Base-by-base conservation (phyloP, 2,888 invertebrate species). In the Coelopa pilipes region DNA sequence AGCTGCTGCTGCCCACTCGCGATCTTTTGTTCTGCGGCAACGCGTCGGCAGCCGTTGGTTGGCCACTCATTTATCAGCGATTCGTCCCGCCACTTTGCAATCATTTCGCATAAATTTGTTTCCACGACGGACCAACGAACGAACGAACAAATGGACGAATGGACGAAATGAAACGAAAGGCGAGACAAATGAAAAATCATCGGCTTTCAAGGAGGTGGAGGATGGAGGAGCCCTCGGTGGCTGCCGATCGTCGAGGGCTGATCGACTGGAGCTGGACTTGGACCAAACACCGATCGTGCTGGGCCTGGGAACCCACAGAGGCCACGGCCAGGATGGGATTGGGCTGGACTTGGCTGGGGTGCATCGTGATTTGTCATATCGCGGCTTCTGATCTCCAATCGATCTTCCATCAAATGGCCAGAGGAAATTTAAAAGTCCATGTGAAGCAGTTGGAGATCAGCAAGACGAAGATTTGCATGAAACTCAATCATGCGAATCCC, bases 11-110 rank as follows among this genome's bases (percentile, higher is more conserved):
- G 34, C 62, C 63, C 50, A 70, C 62, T 62, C 50, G 45, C 50
- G 53, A 50, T 62, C 70, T 70, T 70, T 62, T 50, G 50, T 53
- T n/a, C 19, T 50, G 3, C 17, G 67, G 71, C 45, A 66, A 53
- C 59, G 55, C 47, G 55, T 24, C 9, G 12, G 70, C 70, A 77
- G 79, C 21, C 19, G 21, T 53, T 34, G 17, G 53, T 49, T 21
- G 47, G 78, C 79, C 76, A 82, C 80, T 78, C 81, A 83, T 82
- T 82, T 81, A 79, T 79, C 76, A 76, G 71, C 50, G 76, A 78
- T 81, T 78, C 79, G 78, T 68, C 55, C 53, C 72, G 79, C 74
- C 63, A 72, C 72, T 73, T 72, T 17, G 66, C 55, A 82, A 82
- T 77, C 79, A 81, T 81, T 80, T 49, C 78, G 70, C 57, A 49